phyloP scores from a whole-genome alignment of 2,797 vertebrate species.

The Pampus argenteus region DNA sequence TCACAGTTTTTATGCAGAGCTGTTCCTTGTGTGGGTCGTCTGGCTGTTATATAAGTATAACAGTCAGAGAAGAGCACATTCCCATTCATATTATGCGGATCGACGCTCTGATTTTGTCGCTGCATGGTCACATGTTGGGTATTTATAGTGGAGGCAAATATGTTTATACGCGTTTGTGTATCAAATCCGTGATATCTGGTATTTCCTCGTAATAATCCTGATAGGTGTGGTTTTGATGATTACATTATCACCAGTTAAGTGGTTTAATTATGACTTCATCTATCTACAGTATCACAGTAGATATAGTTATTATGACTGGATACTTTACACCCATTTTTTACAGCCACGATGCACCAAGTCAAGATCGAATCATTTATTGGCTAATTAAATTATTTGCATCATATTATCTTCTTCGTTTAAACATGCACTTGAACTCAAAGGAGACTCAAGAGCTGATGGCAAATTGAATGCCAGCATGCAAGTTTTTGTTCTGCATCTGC shows the following conservation, averaged over 20 bases:
- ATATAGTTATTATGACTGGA: not conserved
- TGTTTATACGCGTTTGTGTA: not conserved
- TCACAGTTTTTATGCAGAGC: conserved; percentile 26
- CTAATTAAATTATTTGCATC: not conserved
- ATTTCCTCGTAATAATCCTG: not conserved
- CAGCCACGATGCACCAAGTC: not conserved
- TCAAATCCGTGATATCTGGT: not conserved
- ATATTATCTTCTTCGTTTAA: not conserved
- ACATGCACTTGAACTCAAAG: too few species aligned
- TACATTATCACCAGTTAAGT: not conserved
- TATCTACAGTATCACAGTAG: not conserved
- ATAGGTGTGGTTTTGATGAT: conserved; percentile 15
- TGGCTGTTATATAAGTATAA: conserved; percentile 26
- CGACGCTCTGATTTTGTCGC: conserved; percentile 3
- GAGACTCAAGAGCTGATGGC: too few species aligned
- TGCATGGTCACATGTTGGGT: conserved; percentile 1
- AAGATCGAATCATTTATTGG: not conserved
- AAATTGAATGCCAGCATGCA: not conserved
- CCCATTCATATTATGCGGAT: not conserved
- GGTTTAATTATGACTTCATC: not conserved
- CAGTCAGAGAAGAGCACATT: conserved; percentile 34
- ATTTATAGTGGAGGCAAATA: conserved; percentile 1
- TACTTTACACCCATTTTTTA: not conserved
- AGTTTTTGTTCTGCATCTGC: not conserved
- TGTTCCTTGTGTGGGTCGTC: conserved; percentile 30